These are phyloP conservation scores for Microplitis deprimator DNA, from an alignment of 2,888 invertebrate species.

Conservation along the genomic window DNA sequence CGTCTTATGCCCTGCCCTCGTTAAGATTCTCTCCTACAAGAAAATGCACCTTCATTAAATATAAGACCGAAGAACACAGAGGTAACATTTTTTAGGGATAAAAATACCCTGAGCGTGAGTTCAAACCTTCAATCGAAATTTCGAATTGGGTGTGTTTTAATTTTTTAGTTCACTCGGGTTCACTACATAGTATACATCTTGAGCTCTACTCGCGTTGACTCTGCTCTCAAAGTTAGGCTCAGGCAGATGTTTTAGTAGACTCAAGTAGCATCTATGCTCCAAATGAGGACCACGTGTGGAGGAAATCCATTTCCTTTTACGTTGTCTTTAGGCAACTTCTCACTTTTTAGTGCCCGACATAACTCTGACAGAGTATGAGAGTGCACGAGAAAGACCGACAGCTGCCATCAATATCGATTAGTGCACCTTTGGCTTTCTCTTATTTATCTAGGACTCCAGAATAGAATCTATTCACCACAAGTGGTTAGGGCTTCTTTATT, in stretches of 20 bases:
- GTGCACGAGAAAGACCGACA: slow-evolving; percentile 29
- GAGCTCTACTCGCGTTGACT: slow-evolving; percentile 3
- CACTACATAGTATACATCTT: not conserved
- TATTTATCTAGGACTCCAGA: not conserved
- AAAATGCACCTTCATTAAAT: slow-evolving; percentile 44
- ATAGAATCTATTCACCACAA: not conserved
- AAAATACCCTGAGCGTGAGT: not conserved
- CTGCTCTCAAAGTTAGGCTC: not conserved
- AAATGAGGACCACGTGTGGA: slow-evolving; percentile 69
- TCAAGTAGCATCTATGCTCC: slow-evolving; percentile 25
- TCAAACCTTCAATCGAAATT: not conserved
- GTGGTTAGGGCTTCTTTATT: not conserved
- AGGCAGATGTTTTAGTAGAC: not conserved
- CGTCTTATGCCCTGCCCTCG: slow-evolving; percentile 29
- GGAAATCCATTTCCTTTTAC: slow-evolving; percentile 70
- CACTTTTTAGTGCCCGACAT: not conserved
- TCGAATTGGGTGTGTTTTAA: not conserved
- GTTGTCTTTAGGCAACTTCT: slow-evolving; percentile 33
- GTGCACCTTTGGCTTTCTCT: not conserved
- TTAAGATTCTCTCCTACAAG: slow-evolving; percentile 32
- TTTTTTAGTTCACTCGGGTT: not conserved
- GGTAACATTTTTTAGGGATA: not conserved
- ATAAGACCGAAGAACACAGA: slow-evolving; percentile 1
- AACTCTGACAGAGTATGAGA: slow-evolving; percentile 19
- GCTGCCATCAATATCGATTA: slow-evolving; percentile 23